Base-by-base conservation (phyloP, 2,797 vertebrate species). In the Sternotherus odoratus region DNA sequence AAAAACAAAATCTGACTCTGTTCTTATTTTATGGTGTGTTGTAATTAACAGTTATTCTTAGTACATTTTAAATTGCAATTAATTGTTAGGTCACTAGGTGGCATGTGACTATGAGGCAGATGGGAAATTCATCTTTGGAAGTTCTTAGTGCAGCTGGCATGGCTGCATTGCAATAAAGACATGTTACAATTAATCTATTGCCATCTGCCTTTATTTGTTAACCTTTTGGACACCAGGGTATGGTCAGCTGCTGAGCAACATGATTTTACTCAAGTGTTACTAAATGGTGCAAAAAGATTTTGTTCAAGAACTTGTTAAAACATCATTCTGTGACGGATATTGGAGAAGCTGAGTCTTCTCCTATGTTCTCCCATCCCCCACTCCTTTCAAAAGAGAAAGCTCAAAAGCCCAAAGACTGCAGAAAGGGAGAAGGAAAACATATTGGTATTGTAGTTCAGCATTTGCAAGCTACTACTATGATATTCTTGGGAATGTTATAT, bases 61-160 rank as follows among this genome's bases (percentile, higher is more conserved):
- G 1, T 1, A 16, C 8, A 9, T 79, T 72, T 24, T 24, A 26
- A 39, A 12, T 39, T 91, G 96, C 78, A 86, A 24, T 94, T 93
- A 89, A 39, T 63, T 1, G 12, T 28, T 23, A 36, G 79, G 91
- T 79, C 97, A 69, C 95, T 95, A 96, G 95, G 88, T 97, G 96
- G 97, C 97, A 94, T 82, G 87, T 91, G 92, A 78, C 87, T 85
- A 57, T 94, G 97, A 78, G 54, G 63, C 81, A 94, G 89, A 93
- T 30, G 36, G 53, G 75, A 91, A 86, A 77, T 78, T 36, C 33
- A 26, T 72, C 1, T 0, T 33, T 56, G 60, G 79, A 77, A 30
- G 46, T 85, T 94, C 83, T 1, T 88, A 74, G 46, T 0, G 1
- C 82, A 83, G 89, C 85, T 85, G 93, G 69, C 92, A 0, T 49